Evolutionary conservation across 2,113 vertebrate genomes (phyloP).

Genomic region (Neodontobutis hainanensis): DNA sequence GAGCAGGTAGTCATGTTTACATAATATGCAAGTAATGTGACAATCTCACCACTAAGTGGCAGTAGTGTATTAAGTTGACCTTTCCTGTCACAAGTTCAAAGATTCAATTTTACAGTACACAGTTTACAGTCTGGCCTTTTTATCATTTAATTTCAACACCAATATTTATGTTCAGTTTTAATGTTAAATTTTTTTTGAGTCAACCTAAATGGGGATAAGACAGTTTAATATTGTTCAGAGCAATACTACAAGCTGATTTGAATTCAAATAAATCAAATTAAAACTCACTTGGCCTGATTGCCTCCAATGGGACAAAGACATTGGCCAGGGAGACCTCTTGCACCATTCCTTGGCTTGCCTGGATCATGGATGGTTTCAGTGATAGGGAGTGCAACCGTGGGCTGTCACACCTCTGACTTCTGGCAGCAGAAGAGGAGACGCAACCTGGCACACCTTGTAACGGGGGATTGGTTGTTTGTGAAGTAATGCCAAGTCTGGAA

Average conservation of each 20-base stretch:
- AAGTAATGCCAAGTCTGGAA: slow-evolving; percentile 15
- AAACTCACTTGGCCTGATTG: slow-evolving; percentile 92
- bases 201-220: too few relatives aligned
- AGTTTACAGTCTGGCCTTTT: too few relatives aligned
- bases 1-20: too few relatives aligned
- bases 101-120: background rate
- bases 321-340: slow-evolving; percentile 83
- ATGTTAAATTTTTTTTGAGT: too few relatives aligned
- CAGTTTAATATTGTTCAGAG: too few relatives aligned
- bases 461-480: slow-evolving; percentile 48
- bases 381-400: slow-evolving; percentile 80
- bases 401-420: slow-evolving; percentile 69
- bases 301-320: slow-evolving; percentile 88
- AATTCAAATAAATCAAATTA: too few relatives aligned
- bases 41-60: slow-evolving; percentile 19
- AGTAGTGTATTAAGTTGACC: slow-evolving; percentile 5
- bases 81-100: background rate
- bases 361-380: slow-evolving; percentile 70
- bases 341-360: slow-evolving; percentile 77
- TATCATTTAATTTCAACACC: too few relatives aligned
- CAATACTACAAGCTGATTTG: too few relatives aligned
- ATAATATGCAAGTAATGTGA: background rate
- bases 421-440: slow-evolving; percentile 33
- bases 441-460: slow-evolving; percentile 58
- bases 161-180: too few relatives aligned